Percentiles rank a stretch among this genome's conserved stretches.
These are phyloP conservation scores for Acropternis orthonyx DNA, from an alignment of 2,797 vertebrate genomes.

Conservation along the genomic window DNA sequence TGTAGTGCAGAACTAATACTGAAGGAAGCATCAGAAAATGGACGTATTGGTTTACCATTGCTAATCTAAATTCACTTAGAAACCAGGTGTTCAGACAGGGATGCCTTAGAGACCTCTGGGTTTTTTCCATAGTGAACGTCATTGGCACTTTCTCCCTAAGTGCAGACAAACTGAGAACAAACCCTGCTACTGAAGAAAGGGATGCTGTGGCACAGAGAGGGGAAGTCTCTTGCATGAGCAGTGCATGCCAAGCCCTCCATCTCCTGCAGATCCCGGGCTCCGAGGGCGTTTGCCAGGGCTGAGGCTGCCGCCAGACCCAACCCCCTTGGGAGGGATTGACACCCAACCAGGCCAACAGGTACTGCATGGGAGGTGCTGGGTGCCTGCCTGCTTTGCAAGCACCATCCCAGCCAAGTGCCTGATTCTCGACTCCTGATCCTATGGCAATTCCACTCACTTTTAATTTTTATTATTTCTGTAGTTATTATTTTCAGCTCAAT, in stretches of 20 bases:
- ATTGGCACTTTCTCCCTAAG: background rate
- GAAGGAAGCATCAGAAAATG: background rate
- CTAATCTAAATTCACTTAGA: background rate
- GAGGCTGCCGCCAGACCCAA: background rate
- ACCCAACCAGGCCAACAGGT: background rate
- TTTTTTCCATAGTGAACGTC: background rate
- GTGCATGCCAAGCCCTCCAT: fast-evolving
- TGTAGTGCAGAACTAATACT: fast-evolving
- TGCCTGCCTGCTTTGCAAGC: background rate
- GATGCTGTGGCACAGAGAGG: background rate
- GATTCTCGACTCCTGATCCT: background rate
- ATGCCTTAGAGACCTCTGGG: background rate
- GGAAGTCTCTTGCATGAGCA: fast-evolving
- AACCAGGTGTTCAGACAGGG: background rate
- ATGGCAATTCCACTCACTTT: fast-evolving
- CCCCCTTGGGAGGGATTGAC: background rate
- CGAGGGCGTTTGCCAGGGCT: background rate
- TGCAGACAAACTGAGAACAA: background rate
- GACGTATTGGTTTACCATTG: fast-evolving
- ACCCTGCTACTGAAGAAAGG: background rate
- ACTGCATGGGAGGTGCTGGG: background rate
- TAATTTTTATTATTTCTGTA: fast-evolving
- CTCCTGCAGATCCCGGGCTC: background rate
- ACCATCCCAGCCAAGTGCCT: background rate
- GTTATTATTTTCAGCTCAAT: background rate